These are phyloP conservation scores for Amphiprion ocellaris DNA, from an alignment of 2,113 vertebrate genomes.

Conservation along the genomic window DNA sequence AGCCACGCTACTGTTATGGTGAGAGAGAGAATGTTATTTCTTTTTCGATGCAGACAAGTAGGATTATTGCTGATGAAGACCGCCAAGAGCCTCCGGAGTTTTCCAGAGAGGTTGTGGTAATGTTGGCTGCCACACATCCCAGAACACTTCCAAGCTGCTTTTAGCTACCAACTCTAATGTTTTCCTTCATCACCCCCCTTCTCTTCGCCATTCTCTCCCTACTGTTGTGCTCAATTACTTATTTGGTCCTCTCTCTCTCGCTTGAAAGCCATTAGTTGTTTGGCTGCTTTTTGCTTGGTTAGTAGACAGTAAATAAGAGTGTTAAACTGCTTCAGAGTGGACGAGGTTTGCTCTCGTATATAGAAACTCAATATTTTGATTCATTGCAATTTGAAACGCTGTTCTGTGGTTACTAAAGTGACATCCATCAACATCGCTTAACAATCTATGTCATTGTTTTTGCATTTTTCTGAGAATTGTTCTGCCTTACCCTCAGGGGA, in stretches of 20 bases:
- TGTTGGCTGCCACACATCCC: conserved; percentile 61
- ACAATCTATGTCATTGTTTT: conserved; percentile 4
- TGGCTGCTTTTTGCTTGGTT: conserved; percentile 38
- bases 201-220: conserved; percentile 35
- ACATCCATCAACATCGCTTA: background rate
- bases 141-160: conserved; percentile 60
- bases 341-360: conserved; percentile 12
- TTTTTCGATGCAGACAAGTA: conserved; percentile 42
- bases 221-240: conserved; percentile 43
- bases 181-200: conserved; percentile 33
- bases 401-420: background rate
- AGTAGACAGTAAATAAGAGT: conserved; percentile 16
- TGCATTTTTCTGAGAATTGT: background rate
- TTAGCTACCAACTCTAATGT: conserved; percentile 61
- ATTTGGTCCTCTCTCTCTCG: conserved; percentile 41
- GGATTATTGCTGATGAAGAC: conserved; percentile 66
- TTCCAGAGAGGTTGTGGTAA: conserved; percentile 64
- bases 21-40: conserved; percentile 5
- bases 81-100: conserved; percentile 58
- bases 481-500: conserved; percentile 86
- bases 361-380: conserved; percentile 14
- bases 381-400: background rate
- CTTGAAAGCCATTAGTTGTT: conserved; percentile 56
- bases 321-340: background rate
- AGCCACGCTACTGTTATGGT: conserved; percentile 42